Conservation (phyloP, 2,113 vertebrate species). For the Oryzias curvinotus region DNA sequence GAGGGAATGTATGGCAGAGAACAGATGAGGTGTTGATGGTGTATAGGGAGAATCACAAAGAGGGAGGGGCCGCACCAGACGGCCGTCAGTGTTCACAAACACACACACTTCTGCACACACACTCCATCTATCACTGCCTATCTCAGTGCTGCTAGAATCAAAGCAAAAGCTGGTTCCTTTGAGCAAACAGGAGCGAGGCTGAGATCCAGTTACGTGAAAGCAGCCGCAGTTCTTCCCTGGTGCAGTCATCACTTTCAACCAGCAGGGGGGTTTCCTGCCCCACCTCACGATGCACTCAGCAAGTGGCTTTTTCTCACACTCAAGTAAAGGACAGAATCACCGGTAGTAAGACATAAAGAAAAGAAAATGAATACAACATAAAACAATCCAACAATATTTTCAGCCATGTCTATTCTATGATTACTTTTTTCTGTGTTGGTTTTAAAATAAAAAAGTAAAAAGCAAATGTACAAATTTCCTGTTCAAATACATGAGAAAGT, state of each 20-base stretch:
- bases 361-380: too few relatives aligned
- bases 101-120: conserved; percentile 24
- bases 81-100: conserved; percentile 55
- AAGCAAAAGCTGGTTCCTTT: conserved; percentile 57
- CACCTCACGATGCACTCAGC: conserved; percentile 14
- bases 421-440: too few relatives aligned
- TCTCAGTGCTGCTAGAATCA: conserved; percentile 56
- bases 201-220: conserved; percentile 49
- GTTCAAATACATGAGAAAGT: too few relatives aligned
- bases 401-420: too few relatives aligned
- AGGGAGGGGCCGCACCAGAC: conserved; percentile 77
- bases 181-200: conserved; percentile 47
- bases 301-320: too few relatives aligned
- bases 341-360: too few relatives aligned
- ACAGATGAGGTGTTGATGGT: conserved; percentile 83
- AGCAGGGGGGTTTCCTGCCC: conserved; percentile 39
- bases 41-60: conserved; percentile 77
- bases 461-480: too few relatives aligned
- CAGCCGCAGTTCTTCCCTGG: conserved; percentile 14
- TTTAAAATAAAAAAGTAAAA: too few relatives aligned
- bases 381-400: too few relatives aligned
- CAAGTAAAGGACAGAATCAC: too few relatives aligned
- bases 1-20: conserved; percentile 76
- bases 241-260: conserved; percentile 55
- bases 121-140: conserved; percentile 20